Percentiles rank a stretch among this genome's conserved stretches.
These are phyloP conservation scores for Coregonus suidteri DNA, from an alignment of 2,797 vertebrate species.

Conservation along the genomic window DNA sequence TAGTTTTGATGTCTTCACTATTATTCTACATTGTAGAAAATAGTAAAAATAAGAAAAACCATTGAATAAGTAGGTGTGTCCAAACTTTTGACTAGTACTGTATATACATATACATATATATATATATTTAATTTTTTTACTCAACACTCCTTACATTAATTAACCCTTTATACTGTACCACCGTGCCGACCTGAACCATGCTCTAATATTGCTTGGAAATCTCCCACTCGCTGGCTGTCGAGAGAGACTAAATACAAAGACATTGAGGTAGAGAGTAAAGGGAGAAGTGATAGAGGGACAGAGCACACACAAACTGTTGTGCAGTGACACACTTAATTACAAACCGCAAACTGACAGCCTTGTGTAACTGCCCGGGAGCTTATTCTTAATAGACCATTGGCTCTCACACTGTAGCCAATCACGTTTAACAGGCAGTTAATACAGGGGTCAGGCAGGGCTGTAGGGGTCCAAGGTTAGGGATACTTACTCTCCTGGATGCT, in stretches of 20 bases:
- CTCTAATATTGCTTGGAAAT: background rate
- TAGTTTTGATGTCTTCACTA: too few species aligned
- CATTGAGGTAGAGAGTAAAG: background rate
- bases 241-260: background rate
- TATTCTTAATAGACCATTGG: constrained; percentile 1
- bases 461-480: background rate
- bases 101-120: too few species aligned
- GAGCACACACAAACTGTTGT: background rate
- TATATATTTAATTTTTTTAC: background rate
- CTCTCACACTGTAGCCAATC: background rate
- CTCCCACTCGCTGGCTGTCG: background rate
- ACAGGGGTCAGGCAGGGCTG: background rate
- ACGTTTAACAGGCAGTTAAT: background rate
- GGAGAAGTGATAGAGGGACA: background rate
- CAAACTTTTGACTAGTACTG: too few species aligned
- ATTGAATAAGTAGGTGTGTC: too few species aligned
- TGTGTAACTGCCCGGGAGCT: background rate
- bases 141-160: background rate
- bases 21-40: too few species aligned
- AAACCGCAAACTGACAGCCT: background rate
- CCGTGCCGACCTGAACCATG: background rate
- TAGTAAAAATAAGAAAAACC: too few species aligned
- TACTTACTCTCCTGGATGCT: background rate
- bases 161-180: background rate
- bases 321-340: background rate